Conservation (phyloP, 1,140 invertebrate species). For the Drosophila burlai region DNA sequence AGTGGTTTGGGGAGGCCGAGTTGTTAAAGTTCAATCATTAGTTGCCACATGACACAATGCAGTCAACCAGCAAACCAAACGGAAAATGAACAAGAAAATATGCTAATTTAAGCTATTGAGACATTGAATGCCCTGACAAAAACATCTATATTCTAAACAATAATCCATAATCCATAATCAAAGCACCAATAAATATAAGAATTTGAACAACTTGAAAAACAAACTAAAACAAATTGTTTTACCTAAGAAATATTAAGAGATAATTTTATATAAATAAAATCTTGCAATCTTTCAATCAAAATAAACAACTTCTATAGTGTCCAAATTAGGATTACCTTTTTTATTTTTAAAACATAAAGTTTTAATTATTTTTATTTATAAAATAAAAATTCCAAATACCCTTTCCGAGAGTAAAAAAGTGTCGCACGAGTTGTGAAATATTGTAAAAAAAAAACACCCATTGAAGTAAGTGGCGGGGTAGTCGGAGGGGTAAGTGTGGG, state of each 20-base stretch:
- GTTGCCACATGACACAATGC: constrained; percentile 40
- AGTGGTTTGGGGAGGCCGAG: constrained; percentile 1
- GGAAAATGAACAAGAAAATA: constrained; percentile 8
- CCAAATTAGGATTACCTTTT: background rate
- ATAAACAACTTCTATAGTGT: too few relatives aligned
- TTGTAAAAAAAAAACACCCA: background rate
- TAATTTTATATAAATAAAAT: too few relatives aligned
- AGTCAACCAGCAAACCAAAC: constrained; percentile 31
- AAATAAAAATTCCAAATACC: background rate
- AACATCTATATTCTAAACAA: background rate
- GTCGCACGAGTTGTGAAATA: constrained; percentile 32
- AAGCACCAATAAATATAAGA: too few relatives aligned
- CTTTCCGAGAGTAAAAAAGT: constrained; percentile 17
- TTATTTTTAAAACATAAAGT: background rate
- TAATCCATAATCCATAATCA: too few relatives aligned
- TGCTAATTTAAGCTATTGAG: background rate
- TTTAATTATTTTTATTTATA: too few relatives aligned
- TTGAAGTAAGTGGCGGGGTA: constrained; percentile 4
- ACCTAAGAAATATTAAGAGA: too few relatives aligned
- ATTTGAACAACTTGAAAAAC: too few relatives aligned
- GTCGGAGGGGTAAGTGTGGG: constrained; percentile 50
- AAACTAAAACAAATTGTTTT: too few relatives aligned
- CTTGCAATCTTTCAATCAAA: too few relatives aligned
- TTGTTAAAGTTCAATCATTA: constrained; percentile 65
- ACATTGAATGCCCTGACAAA: background rate